Percentiles rank a stretch among this genome's conserved stretches.
These are phyloP conservation scores for Tetramorium bicarinatum DNA, from an alignment of 2,888 invertebrate genomes.

Conservation along the genomic window DNA sequence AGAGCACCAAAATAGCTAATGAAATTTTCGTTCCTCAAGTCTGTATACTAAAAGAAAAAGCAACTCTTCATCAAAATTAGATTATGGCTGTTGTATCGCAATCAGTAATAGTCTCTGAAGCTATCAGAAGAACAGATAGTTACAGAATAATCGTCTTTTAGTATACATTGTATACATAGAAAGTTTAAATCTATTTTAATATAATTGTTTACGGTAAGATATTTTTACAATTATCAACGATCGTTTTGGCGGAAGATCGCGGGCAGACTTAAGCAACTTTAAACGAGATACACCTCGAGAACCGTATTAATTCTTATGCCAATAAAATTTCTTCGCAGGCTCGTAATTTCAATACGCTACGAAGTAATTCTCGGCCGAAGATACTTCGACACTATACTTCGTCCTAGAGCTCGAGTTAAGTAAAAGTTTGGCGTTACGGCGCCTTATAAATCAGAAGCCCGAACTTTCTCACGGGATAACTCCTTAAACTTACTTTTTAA, in stretches of 20 bases:
- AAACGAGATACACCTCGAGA: conserved; percentile 48
- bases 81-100: conserved; percentile 33
- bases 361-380: conserved; percentile 57
- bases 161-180: background rate
- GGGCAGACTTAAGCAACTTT: conserved; percentile 31
- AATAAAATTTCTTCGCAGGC: conserved; percentile 58
- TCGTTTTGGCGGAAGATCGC: conserved; percentile 20
- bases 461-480: conserved; percentile 59
- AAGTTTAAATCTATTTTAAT: background rate
- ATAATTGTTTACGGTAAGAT: background rate
- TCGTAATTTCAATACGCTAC: conserved; percentile 55
- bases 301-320: conserved; percentile 37
- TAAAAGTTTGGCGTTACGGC: conserved; percentile 61
- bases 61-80: conserved; percentile 44
- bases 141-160: background rate
- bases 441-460: conserved; percentile 65
- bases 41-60: conserved; percentile 10
- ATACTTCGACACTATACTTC: conserved; percentile 54
- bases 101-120: conserved; percentile 5
- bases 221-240: conserved; percentile 6
- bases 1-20: conserved; percentile 34
- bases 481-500: conserved; percentile 65
- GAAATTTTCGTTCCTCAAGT: conserved; percentile 30
- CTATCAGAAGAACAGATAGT: conserved; percentile 9
- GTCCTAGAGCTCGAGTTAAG: conserved; percentile 49